Conservation (phyloP, 2,113 vertebrate species). For the Megaceryle maxima region DNA sequence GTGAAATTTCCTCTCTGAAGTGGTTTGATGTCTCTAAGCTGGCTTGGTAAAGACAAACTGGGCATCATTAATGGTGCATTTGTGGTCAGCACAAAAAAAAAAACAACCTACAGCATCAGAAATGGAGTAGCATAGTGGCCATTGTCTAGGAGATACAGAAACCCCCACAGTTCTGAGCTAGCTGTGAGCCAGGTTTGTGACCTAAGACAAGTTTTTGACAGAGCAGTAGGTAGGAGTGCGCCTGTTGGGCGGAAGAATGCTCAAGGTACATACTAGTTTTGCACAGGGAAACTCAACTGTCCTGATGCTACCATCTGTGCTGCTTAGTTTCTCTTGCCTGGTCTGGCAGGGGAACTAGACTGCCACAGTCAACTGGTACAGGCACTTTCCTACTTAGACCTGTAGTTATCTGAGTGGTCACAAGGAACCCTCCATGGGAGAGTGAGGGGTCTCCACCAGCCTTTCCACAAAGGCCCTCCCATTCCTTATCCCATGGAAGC, state of each 20-base stretch:
- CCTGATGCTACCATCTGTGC: not conserved
- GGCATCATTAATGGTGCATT: not conserved
- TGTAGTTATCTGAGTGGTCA: not conserved
- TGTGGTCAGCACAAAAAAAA: not conserved
- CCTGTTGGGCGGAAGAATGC: not conserved
- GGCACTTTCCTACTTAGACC: not conserved
- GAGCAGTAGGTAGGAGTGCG: not conserved
- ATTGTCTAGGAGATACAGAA: fast-evolving
- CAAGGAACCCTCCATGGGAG: not conserved
- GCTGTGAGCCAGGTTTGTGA: not conserved
- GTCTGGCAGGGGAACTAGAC: not conserved
- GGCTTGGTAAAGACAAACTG: not conserved
- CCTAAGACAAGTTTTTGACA: not conserved
- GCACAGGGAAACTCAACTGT: not conserved
- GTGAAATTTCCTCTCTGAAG: not conserved
- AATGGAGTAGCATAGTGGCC: not conserved
- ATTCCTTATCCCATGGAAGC: not conserved
- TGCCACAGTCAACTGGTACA: not conserved
- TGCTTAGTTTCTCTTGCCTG: not conserved
- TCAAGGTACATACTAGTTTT: not conserved
- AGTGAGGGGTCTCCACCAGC: not conserved
- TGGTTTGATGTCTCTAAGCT: not conserved
- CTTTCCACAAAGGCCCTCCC: not conserved
- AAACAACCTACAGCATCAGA: not conserved
- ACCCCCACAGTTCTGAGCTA: not conserved